A percentile compares a stretch with the other conserved stretches of the same genome.
phyloP scores from a whole-genome alignment of 2,113 vertebrate species.

The Prietella phreatophila region DNA sequence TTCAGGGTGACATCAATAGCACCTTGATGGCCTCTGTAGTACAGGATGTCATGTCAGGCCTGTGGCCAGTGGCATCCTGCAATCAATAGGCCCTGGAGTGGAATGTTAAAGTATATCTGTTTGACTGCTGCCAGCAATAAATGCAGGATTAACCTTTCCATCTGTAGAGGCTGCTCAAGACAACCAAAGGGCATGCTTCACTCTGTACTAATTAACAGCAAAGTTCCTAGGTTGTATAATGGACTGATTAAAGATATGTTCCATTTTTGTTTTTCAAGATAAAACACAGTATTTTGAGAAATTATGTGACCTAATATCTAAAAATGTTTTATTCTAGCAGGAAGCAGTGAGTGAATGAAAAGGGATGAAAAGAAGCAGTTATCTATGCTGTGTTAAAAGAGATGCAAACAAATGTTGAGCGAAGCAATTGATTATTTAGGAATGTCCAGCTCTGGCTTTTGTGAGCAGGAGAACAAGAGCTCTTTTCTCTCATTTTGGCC shows the following conservation, averaged over 20 bases:
- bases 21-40: conserved; percentile 59
- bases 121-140: conserved; percentile 75
- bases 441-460: conserved; percentile 63
- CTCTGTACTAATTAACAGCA: conserved; percentile 70
- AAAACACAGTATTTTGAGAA: background rate
- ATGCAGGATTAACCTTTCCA: conserved; percentile 77
- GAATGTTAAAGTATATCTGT: conserved; percentile 75
- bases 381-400: conserved; percentile 30
- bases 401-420: conserved; percentile 61
- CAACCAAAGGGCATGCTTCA: conserved; percentile 71
- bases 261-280: background rate
- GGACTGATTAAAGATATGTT: conserved; percentile 23
- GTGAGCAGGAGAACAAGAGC: conserved; percentile 69
- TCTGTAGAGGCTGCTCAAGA: conserved; percentile 63
- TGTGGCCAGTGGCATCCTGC: conserved; percentile 64
- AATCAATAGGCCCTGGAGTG: conserved; percentile 70
- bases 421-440: conserved; percentile 64
- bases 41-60: conserved; percentile 70
- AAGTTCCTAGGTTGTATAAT: conserved; percentile 14
- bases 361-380: background rate
- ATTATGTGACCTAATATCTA: background rate
- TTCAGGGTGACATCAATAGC: conserved; percentile 58
- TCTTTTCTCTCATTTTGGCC: conserved; percentile 71
- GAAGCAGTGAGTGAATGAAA: background rate
- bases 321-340: background rate